Percentiles rank a stretch among this genome's conserved stretches.
Conservation (phyloP, 2,888 invertebrate species). For the Apodemia hepburni region DNA sequence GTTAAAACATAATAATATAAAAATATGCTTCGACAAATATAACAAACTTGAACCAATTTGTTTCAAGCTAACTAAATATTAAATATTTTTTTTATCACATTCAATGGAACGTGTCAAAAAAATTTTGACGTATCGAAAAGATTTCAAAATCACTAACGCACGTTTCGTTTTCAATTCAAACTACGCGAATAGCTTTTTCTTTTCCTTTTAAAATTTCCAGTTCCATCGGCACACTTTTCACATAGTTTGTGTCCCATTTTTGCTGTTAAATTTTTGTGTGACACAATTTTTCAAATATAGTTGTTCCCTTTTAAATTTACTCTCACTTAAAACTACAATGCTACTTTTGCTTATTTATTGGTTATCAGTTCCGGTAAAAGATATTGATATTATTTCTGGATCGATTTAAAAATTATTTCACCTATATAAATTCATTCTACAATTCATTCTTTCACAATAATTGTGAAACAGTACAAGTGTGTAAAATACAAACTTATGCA, state of each 20-base stretch:
- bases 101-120: constrained; percentile 7
- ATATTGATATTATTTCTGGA: neutral
- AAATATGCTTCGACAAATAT: too few species aligned
- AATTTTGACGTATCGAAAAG: constrained; percentile 17
- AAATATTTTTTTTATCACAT: constrained; percentile 15
- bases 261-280: constrained; percentile 17
- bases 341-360: neutral
- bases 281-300: constrained; percentile 1
- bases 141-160: constrained; percentile 20
- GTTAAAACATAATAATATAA: too few species aligned
- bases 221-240: constrained; percentile 21
- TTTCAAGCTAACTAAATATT: neutral
- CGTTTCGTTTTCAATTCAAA: constrained; percentile 23
- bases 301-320: constrained; percentile 1
- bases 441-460: too few species aligned
- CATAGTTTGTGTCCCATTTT: constrained; percentile 19
- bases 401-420: too few species aligned
- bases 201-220: constrained; percentile 21
- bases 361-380: neutral
- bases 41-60: neutral
- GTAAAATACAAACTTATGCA: too few species aligned
- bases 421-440: too few species aligned
- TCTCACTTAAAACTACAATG: neutral
- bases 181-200: constrained; percentile 21
- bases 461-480: too few species aligned